These are phyloP conservation scores for Idaea biselata DNA, from an alignment of 2,888 invertebrate species.

Conservation along the genomic window DNA sequence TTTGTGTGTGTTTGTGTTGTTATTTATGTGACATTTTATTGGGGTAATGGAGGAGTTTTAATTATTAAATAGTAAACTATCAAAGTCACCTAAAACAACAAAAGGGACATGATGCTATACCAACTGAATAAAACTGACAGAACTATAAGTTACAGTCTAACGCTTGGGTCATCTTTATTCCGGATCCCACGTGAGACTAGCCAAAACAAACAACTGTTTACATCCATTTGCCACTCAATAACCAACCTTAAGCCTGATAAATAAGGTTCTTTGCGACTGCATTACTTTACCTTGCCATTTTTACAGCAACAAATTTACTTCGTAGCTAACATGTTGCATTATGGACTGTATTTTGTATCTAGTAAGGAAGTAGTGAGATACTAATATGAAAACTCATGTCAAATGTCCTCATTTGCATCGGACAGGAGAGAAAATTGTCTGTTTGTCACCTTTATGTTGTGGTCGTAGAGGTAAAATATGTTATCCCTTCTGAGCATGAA, in stretches of 20 bases:
- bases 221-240: constrained; percentile 7
- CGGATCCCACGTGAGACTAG: constrained; percentile 54
- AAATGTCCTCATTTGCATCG: constrained; percentile 64
- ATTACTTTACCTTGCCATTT: constrained; percentile 16
- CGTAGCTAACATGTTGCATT: constrained; percentile 12
- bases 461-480: constrained; percentile 24
- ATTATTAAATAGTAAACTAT: constrained; percentile 4
- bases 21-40: no score
- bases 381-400: constrained; percentile 30
- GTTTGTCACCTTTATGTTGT: constrained; percentile 56
- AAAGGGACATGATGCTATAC: constrained; percentile 15
- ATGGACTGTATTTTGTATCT: constrained; percentile 14
- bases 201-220: constrained; percentile 27
- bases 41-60: no score
- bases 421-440: constrained; percentile 62
- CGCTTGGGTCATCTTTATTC: constrained; percentile 62
- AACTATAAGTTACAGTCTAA: constrained; percentile 52
- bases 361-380: constrained; percentile 19
- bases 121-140: constrained; percentile 39
- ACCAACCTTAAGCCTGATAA: constrained; percentile 10
- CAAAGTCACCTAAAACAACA: constrained; percentile 9
- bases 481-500: not conserved
- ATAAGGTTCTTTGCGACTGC: constrained; percentile 18
- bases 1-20: no score
- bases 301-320: constrained; percentile 14